Evolutionary conservation across 2,797 vertebrate genomes (phyloP), one percentile per base, ranked within the genome.

Genomic region (Arnoldichthys spilopterus): DNA sequence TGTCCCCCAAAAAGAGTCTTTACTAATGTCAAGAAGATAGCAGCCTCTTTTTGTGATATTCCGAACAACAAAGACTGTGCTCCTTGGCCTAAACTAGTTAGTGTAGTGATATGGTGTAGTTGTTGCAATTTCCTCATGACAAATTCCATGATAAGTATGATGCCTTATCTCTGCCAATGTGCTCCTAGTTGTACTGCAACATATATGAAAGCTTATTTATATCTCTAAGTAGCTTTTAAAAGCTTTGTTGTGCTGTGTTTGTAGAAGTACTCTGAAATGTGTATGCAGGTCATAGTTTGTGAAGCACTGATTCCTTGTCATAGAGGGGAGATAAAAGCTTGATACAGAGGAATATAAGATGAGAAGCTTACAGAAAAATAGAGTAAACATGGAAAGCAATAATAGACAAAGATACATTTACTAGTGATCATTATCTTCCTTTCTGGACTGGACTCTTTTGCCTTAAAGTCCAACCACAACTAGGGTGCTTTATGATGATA

Each of bases 141-240:
- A 69, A 49, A 69, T 49, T 69, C 49, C 22, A 69, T 68, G 64
- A 68, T 49, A 49, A 67, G 22, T 67, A 67, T 62, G 7, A 62
- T 62, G 37, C 49, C 24, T 30, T 69, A 15, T 9, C 24, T 5
- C n/a, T 67, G 40, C 43, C 18, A 63, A 16, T 34, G 2, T 1
- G 2, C 20, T 64, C 62, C 37, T 15, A 30, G 24, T 26, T 51
- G 43, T 49, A 24, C 66, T 49, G 24, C 9, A 68, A 43, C 43
- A 28, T 43, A 69, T 69, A 69, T 30, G 66, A 49, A 26, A 28
- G 24, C 4, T 6, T 68, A 69, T 20, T 6, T 49, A 30, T 30
- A 18, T 49, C 28, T 66, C 1, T 9, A 26, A 47, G 22, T 11
- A 68, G 43, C 24, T 26, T 22, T 40, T 6, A 22, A 22, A 1